These are phyloP conservation scores for Poliocrania exsul DNA, from an alignment of 2,797 vertebrate species.

Conservation along the genomic window DNA sequence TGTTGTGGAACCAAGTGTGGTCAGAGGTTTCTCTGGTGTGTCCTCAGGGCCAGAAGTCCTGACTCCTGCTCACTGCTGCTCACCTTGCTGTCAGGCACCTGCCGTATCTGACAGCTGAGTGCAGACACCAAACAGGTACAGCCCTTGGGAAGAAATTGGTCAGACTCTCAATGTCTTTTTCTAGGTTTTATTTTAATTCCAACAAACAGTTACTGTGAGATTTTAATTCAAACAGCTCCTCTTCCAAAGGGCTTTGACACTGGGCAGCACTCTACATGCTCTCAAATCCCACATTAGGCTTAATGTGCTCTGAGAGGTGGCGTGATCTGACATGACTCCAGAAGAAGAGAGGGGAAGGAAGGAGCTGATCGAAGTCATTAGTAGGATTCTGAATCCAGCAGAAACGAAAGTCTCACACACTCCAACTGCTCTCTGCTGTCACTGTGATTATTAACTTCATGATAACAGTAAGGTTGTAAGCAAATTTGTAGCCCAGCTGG, in stretches of 20 bases:
- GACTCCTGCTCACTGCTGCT: background rate
- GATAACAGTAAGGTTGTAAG: slow-evolving; percentile 18
- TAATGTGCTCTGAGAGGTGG: background rate
- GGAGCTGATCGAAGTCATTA: background rate
- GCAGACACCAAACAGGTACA: background rate
- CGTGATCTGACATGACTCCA: background rate
- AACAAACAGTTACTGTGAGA: background rate
- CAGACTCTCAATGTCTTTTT: background rate
- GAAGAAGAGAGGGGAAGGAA: background rate
- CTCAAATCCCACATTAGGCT: background rate
- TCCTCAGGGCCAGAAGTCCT: background rate
- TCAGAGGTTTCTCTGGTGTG: background rate
- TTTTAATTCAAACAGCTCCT: background rate
- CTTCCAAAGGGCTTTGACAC: background rate
- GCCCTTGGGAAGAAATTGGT: rapidly evolving
- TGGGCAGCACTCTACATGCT: background rate
- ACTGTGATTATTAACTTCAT: slow-evolving; percentile 8
- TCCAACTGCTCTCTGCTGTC: slow-evolving; percentile 14
- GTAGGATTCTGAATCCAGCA: background rate
- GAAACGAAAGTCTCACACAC: background rate
- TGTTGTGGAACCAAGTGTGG: background rate
- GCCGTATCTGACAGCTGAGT: rapidly evolving
- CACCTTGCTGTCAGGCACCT: background rate
- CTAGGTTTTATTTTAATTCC: background rate
- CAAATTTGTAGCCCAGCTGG: slow-evolving; percentile 28